Conservation (phyloP, 2,113 vertebrate genomes). For the Centrocercus urophasianus region DNA sequence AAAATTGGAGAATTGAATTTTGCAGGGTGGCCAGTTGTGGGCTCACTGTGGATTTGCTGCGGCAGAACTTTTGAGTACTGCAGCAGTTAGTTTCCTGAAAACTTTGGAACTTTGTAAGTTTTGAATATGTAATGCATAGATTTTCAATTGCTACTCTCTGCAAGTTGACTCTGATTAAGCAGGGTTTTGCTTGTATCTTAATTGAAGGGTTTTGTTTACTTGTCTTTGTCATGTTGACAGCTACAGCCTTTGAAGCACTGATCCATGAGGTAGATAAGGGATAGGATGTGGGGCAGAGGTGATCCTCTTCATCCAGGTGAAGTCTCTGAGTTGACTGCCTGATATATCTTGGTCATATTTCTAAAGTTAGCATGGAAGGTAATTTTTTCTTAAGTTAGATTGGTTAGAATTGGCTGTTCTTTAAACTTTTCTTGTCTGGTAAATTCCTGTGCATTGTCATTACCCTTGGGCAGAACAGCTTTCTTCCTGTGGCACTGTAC, state of each 20-base stretch:
- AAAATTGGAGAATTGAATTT: neutral
- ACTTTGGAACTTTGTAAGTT: neutral
- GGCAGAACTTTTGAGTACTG: neutral
- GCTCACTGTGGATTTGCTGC: neutral
- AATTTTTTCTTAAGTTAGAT: neutral
- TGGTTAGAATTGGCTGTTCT: neutral
- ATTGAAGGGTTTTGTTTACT: neutral
- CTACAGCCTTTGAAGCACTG: neutral
- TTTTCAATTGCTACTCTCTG: neutral
- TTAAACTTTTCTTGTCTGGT: neutral
- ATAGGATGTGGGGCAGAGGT: neutral
- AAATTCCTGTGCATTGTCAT: neutral
- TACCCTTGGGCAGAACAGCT: neutral
- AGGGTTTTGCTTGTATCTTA: neutral
- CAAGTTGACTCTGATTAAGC: neutral
- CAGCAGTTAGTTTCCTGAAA: neutral
- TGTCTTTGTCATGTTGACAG: neutral
- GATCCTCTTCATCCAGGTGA: neutral
- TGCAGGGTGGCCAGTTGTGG: accelerated
- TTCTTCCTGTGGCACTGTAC: neutral
- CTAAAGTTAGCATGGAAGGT: neutral
- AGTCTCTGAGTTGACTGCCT: neutral
- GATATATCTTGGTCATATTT: neutral
- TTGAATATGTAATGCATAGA: neutral
- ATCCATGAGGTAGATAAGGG: neutral